These are phyloP conservation scores for Chaetodon auriga DNA, from an alignment of 2,113 vertebrate genomes.

Conservation along the genomic window DNA sequence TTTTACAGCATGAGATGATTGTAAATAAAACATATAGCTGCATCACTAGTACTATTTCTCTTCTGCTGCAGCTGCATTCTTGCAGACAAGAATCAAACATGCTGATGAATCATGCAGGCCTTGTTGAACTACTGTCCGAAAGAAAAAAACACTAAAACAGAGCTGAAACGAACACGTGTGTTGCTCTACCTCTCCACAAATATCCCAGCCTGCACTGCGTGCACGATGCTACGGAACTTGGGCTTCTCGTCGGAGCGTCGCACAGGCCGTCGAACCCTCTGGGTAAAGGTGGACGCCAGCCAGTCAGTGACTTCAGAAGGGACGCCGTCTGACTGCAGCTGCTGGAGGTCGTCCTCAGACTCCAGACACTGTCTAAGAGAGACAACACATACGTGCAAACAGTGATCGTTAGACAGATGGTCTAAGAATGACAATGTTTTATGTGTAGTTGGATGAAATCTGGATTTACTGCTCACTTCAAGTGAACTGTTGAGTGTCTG, in stretches of 20 bases:
- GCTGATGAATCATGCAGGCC: not conserved
- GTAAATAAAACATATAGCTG: constrained; percentile 1
- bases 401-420: not conserved
- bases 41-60: not conserved
- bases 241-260: constrained; percentile 91
- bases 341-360: constrained; percentile 92
- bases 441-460: not conserved
- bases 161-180: not conserved
- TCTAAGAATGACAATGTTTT: not conserved
- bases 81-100: not conserved
- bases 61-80: not conserved
- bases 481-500: not conserved
- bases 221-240: constrained; percentile 95
- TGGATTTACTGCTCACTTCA: not conserved
- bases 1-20: constrained; percentile 18
- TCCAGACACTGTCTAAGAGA: constrained; percentile 89
- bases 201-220: constrained; percentile 94
- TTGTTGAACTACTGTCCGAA: not conserved
- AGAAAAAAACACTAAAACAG: not conserved
- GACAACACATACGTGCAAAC: constrained; percentile 8
- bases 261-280: constrained; percentile 85
- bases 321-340: constrained; percentile 91
- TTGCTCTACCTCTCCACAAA: constrained; percentile 91
- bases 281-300: constrained; percentile 94
- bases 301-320: constrained; percentile 94